phyloP scores from a whole-genome alignment of 2,797 vertebrate genomes.

The Falco naumanni region DNA sequence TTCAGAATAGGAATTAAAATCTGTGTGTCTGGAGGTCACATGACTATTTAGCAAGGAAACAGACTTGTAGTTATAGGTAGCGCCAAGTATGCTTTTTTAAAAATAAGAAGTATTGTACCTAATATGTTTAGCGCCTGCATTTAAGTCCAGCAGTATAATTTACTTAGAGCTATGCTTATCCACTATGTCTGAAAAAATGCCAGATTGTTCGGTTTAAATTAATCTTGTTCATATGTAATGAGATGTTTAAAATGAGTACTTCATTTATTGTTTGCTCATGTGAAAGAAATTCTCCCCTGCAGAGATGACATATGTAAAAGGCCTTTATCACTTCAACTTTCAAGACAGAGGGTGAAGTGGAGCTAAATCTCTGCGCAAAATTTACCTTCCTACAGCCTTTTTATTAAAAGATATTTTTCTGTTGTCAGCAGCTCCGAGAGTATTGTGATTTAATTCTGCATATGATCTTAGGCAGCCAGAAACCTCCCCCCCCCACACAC shows the following conservation, averaged over 20 bases:
- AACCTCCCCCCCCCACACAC: neutral
- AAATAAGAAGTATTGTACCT: neutral
- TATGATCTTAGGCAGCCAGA: neutral
- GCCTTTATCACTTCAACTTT: neutral
- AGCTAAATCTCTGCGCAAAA: neutral
- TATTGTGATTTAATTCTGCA: neutral
- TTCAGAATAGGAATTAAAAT: constrained; percentile 9
- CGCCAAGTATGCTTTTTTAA: neutral
- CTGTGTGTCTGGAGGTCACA: neutral
- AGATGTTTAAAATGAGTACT: neutral
- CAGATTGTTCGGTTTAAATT: neutral
- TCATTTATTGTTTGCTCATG: neutral
- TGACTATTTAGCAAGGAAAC: neutral
- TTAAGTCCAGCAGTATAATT: constrained; percentile 9
- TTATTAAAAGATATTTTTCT: neutral
- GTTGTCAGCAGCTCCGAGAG: neutral
- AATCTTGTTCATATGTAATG: neutral
- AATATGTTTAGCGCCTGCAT: neutral
- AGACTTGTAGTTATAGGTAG: neutral
- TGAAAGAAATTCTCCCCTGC: neutral
- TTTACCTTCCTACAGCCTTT: neutral
- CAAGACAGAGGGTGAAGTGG: neutral
- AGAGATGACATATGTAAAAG: neutral
- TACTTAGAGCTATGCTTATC: neutral
- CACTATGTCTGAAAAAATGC: neutral